Conservation (phyloP, 1,140 invertebrate species). For the Drosophila virilis region DNA sequence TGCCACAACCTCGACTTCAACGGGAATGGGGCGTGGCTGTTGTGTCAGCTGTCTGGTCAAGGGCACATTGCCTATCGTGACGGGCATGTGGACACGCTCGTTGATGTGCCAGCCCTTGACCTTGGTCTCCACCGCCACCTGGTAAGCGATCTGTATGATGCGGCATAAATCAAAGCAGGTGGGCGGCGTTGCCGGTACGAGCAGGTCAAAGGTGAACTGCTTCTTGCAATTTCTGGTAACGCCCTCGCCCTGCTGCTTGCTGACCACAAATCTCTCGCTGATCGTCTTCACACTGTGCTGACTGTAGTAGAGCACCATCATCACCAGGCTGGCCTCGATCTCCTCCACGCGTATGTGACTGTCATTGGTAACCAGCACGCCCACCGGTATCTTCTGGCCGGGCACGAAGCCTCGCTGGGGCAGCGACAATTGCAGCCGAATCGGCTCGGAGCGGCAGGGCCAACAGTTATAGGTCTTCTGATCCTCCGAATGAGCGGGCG, state of each 20-base stretch:
- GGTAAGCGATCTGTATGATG: conserved; percentile 89
- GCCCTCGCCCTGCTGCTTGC: conserved; percentile 85
- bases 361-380: conserved; percentile 65
- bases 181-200: conserved; percentile 89
- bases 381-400: conserved; percentile 68
- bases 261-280: conserved; percentile 85
- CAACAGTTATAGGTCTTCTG: conserved; percentile 71
- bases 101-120: conserved; percentile 84
- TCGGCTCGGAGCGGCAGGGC: conserved; percentile 65
- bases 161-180: conserved; percentile 89
- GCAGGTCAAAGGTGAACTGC: conserved; percentile 81
- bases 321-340: conserved; percentile 85
- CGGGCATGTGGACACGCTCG: conserved; percentile 83
- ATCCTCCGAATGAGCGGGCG: conserved; percentile 61
- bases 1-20: conserved; percentile 34
- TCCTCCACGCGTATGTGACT: conserved; percentile 85
- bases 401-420: conserved; percentile 77
- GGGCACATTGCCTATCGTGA: conserved; percentile 87
- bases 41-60: conserved; percentile 44
- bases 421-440: conserved; percentile 57
- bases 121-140: conserved; percentile 86
- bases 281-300: conserved; percentile 85
- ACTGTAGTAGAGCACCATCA: conserved; percentile 80
- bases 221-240: conserved; percentile 82
- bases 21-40: conserved; percentile 27